phyloP scores from a whole-genome alignment of 2,113 vertebrate genomes.

The Anoura caudifer region DNA sequence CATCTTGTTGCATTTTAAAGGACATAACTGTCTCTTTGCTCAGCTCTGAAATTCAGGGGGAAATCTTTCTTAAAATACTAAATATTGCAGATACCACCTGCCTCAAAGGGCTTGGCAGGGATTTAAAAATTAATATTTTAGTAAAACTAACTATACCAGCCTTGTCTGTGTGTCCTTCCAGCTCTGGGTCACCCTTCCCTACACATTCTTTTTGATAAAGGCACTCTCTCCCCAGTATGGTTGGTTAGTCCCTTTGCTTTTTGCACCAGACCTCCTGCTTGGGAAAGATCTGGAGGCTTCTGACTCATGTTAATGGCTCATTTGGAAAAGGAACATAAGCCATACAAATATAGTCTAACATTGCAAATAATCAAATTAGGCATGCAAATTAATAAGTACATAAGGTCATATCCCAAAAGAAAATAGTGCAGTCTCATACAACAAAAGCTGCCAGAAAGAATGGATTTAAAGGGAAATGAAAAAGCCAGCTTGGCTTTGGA shows the following conservation, averaged over 20 bases:
- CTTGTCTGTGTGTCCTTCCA: not conserved
- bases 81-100: not conserved
- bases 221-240: not conserved
- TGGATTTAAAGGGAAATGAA: slow-evolving; percentile 34
- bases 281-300: not conserved
- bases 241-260: not conserved
- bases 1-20: slow-evolving; percentile 48
- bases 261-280: not conserved
- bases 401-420: slow-evolving; percentile 55
- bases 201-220: not conserved
- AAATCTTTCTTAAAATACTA: slow-evolving; percentile 31
- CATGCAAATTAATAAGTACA: slow-evolving; percentile 61
- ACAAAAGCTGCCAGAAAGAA: slow-evolving; percentile 45
- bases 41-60: not conserved
- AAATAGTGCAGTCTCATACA: not conserved
- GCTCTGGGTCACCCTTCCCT: not conserved
- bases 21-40: not conserved
- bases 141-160: not conserved
- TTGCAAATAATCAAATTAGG: slow-evolving; percentile 59
- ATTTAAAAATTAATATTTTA: slow-evolving; percentile 33
- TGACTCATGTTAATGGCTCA: slow-evolving; percentile 20
- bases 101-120: not conserved
- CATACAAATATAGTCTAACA: slow-evolving; percentile 39
- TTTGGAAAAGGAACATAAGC: slow-evolving; percentile 48
- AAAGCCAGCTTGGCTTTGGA: not conserved